Evolutionary conservation across 2,113 vertebrate genomes (phyloP), one percentile per base, ranked within the genome.

Genomic region (Solea senegalensis): DNA sequence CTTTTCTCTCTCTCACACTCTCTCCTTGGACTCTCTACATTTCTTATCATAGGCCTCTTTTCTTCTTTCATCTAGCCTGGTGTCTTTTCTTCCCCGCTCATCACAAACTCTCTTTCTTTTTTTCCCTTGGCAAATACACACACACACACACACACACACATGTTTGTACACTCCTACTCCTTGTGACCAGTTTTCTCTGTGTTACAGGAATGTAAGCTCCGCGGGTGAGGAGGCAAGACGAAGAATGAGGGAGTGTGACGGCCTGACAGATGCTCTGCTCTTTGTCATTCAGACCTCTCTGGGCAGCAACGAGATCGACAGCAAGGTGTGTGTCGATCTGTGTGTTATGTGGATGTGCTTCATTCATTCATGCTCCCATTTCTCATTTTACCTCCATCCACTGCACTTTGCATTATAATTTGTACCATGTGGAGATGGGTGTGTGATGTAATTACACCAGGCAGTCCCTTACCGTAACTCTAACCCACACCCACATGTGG

Each of bases 231-330:
- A 99, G 91, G 98, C 97, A 54, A 95, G 98, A 78, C 92, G 97
- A 65, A 94, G 97, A 83, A 99, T 98, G 98, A 94, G 98, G 81
- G 98, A 99, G 87, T 99, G 97, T 60, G 98, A 99, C 13, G 97
- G 97, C 72, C 95, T 99, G 89, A 99, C 97, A 1, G 98, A 99
- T 7, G 96, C 98, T 28, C 94, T 99, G 92, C 95, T 99, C 63
- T 97, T 95, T 46, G 96, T 99, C 91, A 98, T 98, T 89, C 97
- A 99, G 94, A 96, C 96, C 77, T 96, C 98, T 57, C 95, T 99
- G 76, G 97, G 98, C 81, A 98, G 96, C 94, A 96, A 92, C 69
- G 98, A 98, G 94, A 99, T 99, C 90, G 97, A 99, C 93, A 98
- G 98, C 95, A 99, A 99, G 98, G 98, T 99, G 84, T 81, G 94